A percentile compares a stretch with the other conserved stretches of the same genome.
Conservation (phyloP, 2,797 vertebrate species). For the Helarctos malayanus region DNA sequence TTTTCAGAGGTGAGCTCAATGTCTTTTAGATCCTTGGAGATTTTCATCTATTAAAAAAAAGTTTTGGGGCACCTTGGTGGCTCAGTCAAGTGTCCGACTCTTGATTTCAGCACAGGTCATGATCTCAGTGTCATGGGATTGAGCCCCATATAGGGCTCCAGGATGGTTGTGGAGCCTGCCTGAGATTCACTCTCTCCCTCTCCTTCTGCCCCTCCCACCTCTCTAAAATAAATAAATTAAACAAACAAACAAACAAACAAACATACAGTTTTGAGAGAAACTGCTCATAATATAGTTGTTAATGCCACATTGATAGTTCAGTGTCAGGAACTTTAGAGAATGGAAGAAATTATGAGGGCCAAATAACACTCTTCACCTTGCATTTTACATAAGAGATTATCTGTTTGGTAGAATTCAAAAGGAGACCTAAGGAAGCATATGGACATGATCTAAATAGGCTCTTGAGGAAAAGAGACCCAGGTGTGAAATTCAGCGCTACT, state of each 20-base stretch:
- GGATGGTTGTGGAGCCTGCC: not conserved
- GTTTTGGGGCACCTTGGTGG: not conserved
- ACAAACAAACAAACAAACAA: not conserved
- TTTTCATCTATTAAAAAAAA: slow-evolving; percentile 57
- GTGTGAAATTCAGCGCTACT: not conserved
- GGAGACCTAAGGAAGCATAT: not conserved
- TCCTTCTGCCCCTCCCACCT: not conserved
- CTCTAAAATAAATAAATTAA: slow-evolving; percentile 20
- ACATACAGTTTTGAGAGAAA: slow-evolving; percentile 43
- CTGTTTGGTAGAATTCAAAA: slow-evolving; percentile 12
- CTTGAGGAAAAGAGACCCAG: not conserved
- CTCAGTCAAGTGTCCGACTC: not conserved
- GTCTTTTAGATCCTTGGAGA: slow-evolving; percentile 58
- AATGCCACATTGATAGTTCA: not conserved
- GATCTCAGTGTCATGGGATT: not conserved
- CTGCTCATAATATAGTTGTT: not conserved
- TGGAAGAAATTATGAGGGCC: not conserved
- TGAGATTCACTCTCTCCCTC: not conserved
- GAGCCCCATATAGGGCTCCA: not conserved
- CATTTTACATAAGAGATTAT: slow-evolving; percentile 3
- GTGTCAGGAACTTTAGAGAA: not conserved
- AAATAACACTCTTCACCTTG: not conserved
- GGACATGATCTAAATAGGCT: not conserved
- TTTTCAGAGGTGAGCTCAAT: slow-evolving; percentile 57
- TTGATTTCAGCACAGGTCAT: not conserved